Percentiles rank a stretch among this genome's conserved stretches.
phyloP scores from a whole-genome alignment of 1,140 invertebrate genomes.

The Chrysoperla carnea region DNA sequence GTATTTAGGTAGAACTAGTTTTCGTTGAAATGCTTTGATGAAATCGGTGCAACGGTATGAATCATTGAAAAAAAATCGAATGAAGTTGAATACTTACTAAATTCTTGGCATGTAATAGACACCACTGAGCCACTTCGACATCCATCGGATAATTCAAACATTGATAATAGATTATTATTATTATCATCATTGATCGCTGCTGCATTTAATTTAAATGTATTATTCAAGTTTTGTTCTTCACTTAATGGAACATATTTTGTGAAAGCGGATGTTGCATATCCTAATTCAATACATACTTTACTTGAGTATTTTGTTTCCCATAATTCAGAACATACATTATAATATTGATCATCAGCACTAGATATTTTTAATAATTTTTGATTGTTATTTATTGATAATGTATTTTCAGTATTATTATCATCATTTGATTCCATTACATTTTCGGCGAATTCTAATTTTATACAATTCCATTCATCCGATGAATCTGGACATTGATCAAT shows the following conservation, averaged over 20 bases:
- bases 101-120: slow-evolving; percentile 35
- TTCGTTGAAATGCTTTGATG: too few species aligned
- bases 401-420: not conserved
- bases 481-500: slow-evolving; percentile 38
- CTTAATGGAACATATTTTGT: slow-evolving; percentile 18
- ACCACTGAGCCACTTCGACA: slow-evolving; percentile 28
- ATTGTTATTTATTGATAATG: slow-evolving; percentile 4
- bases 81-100: slow-evolving; percentile 20
- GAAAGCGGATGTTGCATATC: slow-evolving; percentile 25
- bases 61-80: not conserved
- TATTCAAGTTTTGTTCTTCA: slow-evolving; percentile 7
- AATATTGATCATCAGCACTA: slow-evolving; percentile 22
- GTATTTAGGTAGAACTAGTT: too few species aligned
- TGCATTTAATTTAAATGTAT: slow-evolving; percentile 22
- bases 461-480: slow-evolving; percentile 44
- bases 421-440: not conserved
- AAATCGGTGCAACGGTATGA: too few species aligned
- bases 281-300: slow-evolving; percentile 30
- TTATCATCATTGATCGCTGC: slow-evolving; percentile 13
- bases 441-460: slow-evolving; percentile 10
- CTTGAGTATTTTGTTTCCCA: slow-evolving; percentile 35
- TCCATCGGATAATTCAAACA: slow-evolving; percentile 22
- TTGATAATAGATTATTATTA: slow-evolving; percentile 18
- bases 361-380: slow-evolving; percentile 13
- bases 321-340: slow-evolving; percentile 28